Base-by-base conservation (phyloP, 2,888 invertebrate species). In the Hydrotaea diabolus region DNA sequence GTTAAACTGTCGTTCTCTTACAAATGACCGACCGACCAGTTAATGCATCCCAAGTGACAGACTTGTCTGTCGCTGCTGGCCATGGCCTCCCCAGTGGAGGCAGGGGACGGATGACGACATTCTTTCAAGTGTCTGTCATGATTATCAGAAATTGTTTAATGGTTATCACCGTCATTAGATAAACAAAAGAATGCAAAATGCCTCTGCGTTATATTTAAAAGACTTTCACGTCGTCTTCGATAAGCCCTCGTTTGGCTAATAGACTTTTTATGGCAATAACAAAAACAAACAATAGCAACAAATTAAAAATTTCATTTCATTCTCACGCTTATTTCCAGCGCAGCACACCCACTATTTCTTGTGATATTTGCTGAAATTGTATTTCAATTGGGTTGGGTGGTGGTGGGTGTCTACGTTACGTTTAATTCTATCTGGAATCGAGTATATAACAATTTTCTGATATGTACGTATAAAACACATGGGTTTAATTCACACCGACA, bases 21-120 rank as follows among this genome's bases (percentile, higher is more conserved):
- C 23, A 59, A 59, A 59, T 59, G 59, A 59, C n/a, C n/a, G n/a
- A n/a, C n/a, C n/a, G n/a, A n/a, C 59, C 15, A 26, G 11, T 59
- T 21, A 55, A 55, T 55, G 49, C 49, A 49, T n/a, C 49, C 2
- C 49, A 49, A n/a, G 49, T 49, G 49, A 49, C 49, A n/a, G 49
- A 49, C 49, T n/a, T 49, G 49, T 49, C 49, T 49, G 49, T 49
- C 49, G n/a, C 49, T 49, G n/a, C n/a, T 49, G 49, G n/a, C 49
- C 49, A 8, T 49, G n/a, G 15, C n/a, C 8, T 15, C 43, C 43
- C n/a, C 49, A n/a, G 49, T 49, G n/a, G 1, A 15, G 2, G 39
- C n/a, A 13, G 39, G 49, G n/a, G 1, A 13, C 2, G 13, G 2
- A 49, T 49, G n/a, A 49, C n/a, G 49, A 49, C n/a, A 49, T 49